Evolutionary conservation across 2,888 invertebrate genomes (phyloP).

Genomic region (Arge pagana): DNA sequence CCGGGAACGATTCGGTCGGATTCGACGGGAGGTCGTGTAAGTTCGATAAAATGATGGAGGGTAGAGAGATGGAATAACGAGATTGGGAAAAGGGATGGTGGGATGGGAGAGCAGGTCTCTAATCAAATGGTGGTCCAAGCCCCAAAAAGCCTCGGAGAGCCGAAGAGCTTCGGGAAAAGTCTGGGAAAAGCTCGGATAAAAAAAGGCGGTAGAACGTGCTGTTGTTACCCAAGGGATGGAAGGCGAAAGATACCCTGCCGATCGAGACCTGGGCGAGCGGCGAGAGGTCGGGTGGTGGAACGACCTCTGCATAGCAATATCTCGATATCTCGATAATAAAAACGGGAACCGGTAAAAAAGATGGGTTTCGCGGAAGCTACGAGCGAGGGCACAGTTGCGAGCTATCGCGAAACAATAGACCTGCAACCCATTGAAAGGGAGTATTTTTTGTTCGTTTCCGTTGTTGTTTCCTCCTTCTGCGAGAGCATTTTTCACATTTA

Average conservation of each 20-base stretch:
- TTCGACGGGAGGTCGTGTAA: neutral
- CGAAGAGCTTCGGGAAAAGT: no score
- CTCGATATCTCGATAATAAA: slow-evolving; percentile 3
- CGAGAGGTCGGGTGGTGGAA: slow-evolving; percentile 6
- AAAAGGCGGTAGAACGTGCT: slow-evolving; percentile 11
- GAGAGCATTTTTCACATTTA: no score
- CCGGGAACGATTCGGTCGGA: slow-evolving; percentile 5
- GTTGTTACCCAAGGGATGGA: slow-evolving; percentile 25
- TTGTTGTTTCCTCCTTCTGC: no score
- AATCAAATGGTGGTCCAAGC: slow-evolving; percentile 38
- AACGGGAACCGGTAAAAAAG: no score
- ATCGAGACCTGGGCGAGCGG: no score
- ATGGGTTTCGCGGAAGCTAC: no score
- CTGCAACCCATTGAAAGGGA: no score
- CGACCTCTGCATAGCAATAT: slow-evolving; percentile 14
- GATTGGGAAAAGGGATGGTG: slow-evolving; percentile 12
- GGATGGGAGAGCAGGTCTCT: slow-evolving; percentile 28
- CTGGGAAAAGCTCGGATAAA: no score
- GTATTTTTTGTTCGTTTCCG: no score
- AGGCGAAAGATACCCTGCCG: slow-evolving; percentile 28
- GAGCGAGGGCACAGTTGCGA: no score
- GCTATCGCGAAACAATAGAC: no score
- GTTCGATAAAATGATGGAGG: slow-evolving; percentile 25
- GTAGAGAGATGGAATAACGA: slow-evolving; percentile 19
- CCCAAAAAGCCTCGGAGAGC: slow-evolving; percentile 30